These are phyloP conservation scores for Orbicella faveolata DNA, from an alignment of 64 coral and sea anemone species.

Conservation along the genomic window DNA sequence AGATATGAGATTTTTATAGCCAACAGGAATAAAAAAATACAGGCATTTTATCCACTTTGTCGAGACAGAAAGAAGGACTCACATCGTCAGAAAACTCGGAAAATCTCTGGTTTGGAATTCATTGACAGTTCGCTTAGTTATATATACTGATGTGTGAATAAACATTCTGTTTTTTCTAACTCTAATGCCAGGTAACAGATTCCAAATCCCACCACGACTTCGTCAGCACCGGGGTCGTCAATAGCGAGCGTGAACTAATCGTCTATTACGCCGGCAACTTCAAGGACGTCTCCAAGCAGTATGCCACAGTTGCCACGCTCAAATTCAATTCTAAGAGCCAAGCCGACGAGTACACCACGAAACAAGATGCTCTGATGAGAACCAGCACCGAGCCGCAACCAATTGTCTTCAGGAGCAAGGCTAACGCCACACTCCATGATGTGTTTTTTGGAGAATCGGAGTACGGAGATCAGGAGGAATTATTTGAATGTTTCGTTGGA, in stretches of 20 bases:
- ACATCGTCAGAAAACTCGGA: too few species aligned
- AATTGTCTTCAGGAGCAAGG: constrained; percentile 16
- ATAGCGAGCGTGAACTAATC: neutral
- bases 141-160: neutral
- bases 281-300: constrained; percentile 39
- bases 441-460: constrained; percentile 46
- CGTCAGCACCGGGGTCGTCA: constrained; percentile 23
- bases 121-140: neutral
- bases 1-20: too few species aligned
- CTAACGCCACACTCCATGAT: constrained; percentile 29
- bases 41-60: too few species aligned
- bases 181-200: constrained; percentile 42
- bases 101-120: too few species aligned
- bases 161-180: neutral
- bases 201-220: constrained; percentile 52
- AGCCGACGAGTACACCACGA: neutral
- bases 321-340: constrained; percentile 24
- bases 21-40: too few species aligned
- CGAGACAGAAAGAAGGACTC: too few species aligned
- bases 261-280: constrained; percentile 52
- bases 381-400: neutral
- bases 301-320: constrained; percentile 12
- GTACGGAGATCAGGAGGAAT: neutral
- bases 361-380: neutral
- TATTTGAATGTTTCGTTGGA: constrained; percentile 50